Conservation (phyloP, 35 echinoderm and acorn worm species). For the Chiridota heheva region DNA sequence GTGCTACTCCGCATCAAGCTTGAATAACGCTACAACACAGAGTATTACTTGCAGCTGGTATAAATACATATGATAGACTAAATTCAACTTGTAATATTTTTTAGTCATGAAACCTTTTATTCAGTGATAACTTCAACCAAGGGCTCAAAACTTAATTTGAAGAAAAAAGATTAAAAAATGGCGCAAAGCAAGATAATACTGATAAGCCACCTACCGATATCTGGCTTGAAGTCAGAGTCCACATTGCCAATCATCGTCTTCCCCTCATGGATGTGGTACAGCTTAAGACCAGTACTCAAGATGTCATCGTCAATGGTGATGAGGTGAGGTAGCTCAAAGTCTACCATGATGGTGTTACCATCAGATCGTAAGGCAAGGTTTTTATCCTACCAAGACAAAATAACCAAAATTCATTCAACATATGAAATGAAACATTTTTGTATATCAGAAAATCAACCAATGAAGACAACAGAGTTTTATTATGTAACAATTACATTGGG, state of each 20-base stretch:
- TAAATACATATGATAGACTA: no score
- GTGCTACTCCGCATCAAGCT: no score
- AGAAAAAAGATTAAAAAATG: no score
- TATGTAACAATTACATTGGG: no score
- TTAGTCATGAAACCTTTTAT: no score
- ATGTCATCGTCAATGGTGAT: conserved; percentile 89
- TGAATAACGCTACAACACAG: no score
- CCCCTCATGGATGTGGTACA: conserved; percentile 96
- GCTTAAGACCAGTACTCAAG: conserved; percentile 87
- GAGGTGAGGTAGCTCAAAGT: conserved; percentile 89
- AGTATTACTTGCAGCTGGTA: no score
- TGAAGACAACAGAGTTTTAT: background rate
- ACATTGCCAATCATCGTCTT: conserved; percentile 78
- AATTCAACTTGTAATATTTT: no score
- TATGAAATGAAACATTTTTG: background rate
- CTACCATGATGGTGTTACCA: conserved; percentile 82
- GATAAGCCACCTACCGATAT: conserved; percentile 87
- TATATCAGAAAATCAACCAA: background rate
- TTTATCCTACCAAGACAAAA: conserved; percentile 68
- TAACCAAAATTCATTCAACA: no score
- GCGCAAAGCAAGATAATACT: no score
- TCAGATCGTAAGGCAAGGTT: conserved; percentile 88
- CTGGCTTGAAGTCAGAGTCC: conserved; percentile 79
- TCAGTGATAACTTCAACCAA: no score
- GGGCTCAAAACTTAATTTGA: no score